A percentile compares a stretch with the other conserved stretches of the same genome.
These are phyloP conservation scores for Calephelis perditalis DNA, from an alignment of 2,888 invertebrate species.

Conservation along the genomic window DNA sequence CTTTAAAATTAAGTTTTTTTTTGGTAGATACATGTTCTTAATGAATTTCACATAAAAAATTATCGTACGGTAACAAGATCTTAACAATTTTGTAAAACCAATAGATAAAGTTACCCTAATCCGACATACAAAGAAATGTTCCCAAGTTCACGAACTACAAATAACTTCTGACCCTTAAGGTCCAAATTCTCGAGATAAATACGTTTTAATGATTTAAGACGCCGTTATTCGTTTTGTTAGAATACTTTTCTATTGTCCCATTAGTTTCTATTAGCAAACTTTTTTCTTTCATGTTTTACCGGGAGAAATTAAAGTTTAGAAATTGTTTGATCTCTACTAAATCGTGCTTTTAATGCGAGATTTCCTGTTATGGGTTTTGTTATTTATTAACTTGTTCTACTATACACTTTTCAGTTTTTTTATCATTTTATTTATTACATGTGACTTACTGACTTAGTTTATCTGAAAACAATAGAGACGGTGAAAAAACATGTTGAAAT, in stretches of 20 bases:
- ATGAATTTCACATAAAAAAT: conserved; percentile 28
- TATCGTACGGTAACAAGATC: conserved; percentile 32
- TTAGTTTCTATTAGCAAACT: conserved; percentile 7
- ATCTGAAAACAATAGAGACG: too few relatives aligned
- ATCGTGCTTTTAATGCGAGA: too few relatives aligned
- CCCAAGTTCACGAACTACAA: conserved; percentile 50
- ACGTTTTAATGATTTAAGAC: conserved; percentile 48
- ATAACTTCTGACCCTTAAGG: conserved; percentile 69
- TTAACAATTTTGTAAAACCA: not conserved
- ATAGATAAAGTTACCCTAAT: conserved; percentile 33
- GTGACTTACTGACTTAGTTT: too few relatives aligned
- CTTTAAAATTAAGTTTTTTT: too few relatives aligned
- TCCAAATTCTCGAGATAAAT: conserved; percentile 63
- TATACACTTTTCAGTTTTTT: too few relatives aligned
- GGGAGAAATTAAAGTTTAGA: conserved; percentile 3
- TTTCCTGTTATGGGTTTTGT: too few relatives aligned
- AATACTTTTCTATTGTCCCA: conserved; percentile 11
- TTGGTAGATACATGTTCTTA: too few relatives aligned
- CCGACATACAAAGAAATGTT: conserved; percentile 48
- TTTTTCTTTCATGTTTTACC: conserved; percentile 12
- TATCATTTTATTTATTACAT: too few relatives aligned
- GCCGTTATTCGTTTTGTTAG: conserved; percentile 17
- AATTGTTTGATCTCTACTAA: conserved; percentile 4
- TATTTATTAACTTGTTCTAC: too few relatives aligned
- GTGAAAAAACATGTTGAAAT: too few relatives aligned